These are phyloP conservation scores for Rhinoderma darwinii DNA, from an alignment of 2,113 vertebrate genomes.

Conservation along the genomic window DNA sequence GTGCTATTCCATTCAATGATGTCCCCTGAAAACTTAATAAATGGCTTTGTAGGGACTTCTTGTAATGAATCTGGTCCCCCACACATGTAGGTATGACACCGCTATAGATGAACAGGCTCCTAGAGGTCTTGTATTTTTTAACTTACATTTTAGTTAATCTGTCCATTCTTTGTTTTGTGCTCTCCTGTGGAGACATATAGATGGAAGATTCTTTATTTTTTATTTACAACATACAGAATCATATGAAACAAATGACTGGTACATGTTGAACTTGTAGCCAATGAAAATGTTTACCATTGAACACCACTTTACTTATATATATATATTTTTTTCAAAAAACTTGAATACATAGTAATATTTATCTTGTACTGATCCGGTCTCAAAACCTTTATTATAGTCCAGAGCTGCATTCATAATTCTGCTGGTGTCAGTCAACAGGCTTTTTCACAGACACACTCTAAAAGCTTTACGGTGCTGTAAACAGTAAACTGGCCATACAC, in stretches of 20 bases:
- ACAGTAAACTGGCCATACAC: no score
- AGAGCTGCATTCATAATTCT: no score
- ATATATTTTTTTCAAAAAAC: no score
- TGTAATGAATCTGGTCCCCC: not conserved
- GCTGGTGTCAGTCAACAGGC: no score
- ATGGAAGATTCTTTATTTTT: not conserved
- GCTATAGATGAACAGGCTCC: not conserved
- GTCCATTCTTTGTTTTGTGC: conserved; percentile 81
- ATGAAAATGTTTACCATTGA: no score
- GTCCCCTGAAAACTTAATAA: not conserved
- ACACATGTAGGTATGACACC: not conserved
- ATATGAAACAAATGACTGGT: not conserved
- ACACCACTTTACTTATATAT: no score
- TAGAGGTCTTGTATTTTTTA: conserved; percentile 61
- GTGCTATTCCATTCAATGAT: not conserved
- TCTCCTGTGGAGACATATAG: conserved; percentile 78
- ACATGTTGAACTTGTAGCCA: not conserved
- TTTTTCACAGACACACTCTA: no score
- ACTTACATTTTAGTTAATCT: conserved; percentile 91
- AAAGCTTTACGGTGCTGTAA: no score
- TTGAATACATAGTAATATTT: no score
- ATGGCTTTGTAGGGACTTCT: not conserved
- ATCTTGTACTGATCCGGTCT: no score
- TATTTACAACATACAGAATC: not conserved
- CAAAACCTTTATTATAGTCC: no score